Evolutionary conservation across 2,113 vertebrate species (phyloP).

Genomic region (Asarcornis scutulata): DNA sequence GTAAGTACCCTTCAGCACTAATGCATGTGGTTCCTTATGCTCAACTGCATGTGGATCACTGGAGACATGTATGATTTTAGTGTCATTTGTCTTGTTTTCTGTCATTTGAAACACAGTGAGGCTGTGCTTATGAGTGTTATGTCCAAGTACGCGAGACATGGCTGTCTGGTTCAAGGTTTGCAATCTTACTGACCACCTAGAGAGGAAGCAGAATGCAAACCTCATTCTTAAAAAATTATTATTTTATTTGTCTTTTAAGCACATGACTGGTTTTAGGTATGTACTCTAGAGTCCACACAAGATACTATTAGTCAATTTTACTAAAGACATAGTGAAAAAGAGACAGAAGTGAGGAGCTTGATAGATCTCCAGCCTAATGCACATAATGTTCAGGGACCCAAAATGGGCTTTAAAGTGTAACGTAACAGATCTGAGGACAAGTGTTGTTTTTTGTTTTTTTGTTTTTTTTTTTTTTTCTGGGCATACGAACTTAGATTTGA

Average conservation of each 20-base stretch:
- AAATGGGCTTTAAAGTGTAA: background rate
- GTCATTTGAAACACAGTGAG: fast-evolving
- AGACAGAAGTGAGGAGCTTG: background rate
- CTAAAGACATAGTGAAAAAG: background rate
- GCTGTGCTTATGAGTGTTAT: background rate
- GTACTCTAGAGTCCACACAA: background rate
- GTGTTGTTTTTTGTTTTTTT: too few relatives aligned
- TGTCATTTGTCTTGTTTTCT: background rate
- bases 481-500: too few relatives aligned
- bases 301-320: background rate
- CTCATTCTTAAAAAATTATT: background rate
- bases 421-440: background rate
- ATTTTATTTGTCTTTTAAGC: background rate
- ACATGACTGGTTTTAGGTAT: background rate
- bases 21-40: background rate
- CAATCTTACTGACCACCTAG: background rate
- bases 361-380: background rate
- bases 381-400: background rate
- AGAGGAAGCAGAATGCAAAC: background rate
- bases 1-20: slow-evolving; percentile 80
- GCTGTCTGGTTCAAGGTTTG: background rate
- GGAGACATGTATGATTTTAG: background rate
- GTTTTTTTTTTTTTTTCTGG: too few relatives aligned
- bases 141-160: background rate
- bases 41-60: background rate